Base-by-base conservation (phyloP, 2,797 vertebrate genomes). In the Morus bassanus region DNA sequence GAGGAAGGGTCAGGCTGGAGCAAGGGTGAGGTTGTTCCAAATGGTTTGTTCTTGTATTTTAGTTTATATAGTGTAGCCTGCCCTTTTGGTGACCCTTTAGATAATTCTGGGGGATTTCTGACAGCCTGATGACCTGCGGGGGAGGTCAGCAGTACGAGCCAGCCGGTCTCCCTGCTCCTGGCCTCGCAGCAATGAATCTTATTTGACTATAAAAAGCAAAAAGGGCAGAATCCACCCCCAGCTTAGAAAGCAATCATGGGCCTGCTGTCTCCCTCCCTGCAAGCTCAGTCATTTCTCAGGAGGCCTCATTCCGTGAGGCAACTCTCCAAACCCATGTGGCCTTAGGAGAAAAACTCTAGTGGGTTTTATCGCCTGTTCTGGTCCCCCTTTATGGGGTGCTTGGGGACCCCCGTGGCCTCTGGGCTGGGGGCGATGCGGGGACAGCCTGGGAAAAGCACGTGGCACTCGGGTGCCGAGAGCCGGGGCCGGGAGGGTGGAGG, bases 91-190 rank as follows among this genome's bases (percentile, higher is more conserved):
- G 96, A 97, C 97, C 97, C 88, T 96, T 92, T 82, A 59, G 81
- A 96, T 97, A 96, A 95, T 94, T 95, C 96, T 89, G 91, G 95
- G 96, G 96, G 93, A 69, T 81, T 94, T 97, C 93, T 97, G 97
- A 95, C 97, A 98, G 95, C 93, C 89, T 31, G 54, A 19, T 96
- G 97, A 97, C 96, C 97, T 92, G 96, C 96, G 80, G 95, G 91
- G 85, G 68, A 88, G 97, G 96, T 95, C 96, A 95, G 95, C 53
- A 53, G 89, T 23, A 59, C 35, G 82, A 96, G 95, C 88, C 75
- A 33, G 83, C 93, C 82, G 8, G 41, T 93, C 95, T 93, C 96
- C 90, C 95, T 50, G 39, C 93, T 95, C 93, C 91, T 2, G 11
- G 93, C 96, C 96, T 91, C 35, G 1, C 63, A 61, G 93, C 95